A percentile compares a stretch with the other conserved stretches of the same genome.
These are phyloP conservation scores for Tapera naevia DNA, from an alignment of 2,797 vertebrate genomes.

Conservation along the genomic window DNA sequence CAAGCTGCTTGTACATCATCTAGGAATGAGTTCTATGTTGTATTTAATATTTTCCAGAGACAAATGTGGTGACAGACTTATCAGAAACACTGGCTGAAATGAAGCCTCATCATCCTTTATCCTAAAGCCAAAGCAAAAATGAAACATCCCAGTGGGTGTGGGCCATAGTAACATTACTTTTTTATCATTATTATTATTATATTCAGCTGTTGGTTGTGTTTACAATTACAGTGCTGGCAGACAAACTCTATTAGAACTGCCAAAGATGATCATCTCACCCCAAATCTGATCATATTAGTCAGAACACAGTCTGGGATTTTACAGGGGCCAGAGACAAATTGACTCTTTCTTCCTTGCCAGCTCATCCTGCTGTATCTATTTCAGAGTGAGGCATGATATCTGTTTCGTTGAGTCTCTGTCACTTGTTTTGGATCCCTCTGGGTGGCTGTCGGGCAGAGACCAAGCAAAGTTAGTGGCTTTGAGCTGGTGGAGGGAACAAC, in stretches of 20 bases:
- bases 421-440: background rate
- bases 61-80: slow-evolving; percentile 58
- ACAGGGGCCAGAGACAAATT: slow-evolving; percentile 7
- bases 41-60: slow-evolving; percentile 62
- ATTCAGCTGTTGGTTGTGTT: slow-evolving; percentile 63
- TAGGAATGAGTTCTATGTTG: slow-evolving; percentile 14
- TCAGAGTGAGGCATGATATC: background rate
- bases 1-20: slow-evolving; percentile 37
- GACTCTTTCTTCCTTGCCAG: background rate
- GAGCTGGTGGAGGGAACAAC: background rate
- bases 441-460: background rate
- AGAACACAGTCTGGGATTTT: slow-evolving; percentile 47
- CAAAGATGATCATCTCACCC: slow-evolving; percentile 41
- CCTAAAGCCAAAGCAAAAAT: slow-evolving; percentile 49
- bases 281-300: slow-evolving; percentile 40
- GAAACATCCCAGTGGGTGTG: slow-evolving; percentile 43
- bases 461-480: background rate
- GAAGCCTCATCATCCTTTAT: slow-evolving; percentile 58
- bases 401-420: background rate
- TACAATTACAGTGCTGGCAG: slow-evolving; percentile 55
- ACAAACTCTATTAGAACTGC: slow-evolving; percentile 24
- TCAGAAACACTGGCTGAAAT: slow-evolving; percentile 60
- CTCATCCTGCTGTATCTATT: background rate
- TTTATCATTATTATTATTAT: slow-evolving; percentile 54
- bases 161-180: slow-evolving; percentile 46